phyloP scores from a whole-genome alignment of 2,888 invertebrate species.

The Stenichneumon culpator region DNA sequence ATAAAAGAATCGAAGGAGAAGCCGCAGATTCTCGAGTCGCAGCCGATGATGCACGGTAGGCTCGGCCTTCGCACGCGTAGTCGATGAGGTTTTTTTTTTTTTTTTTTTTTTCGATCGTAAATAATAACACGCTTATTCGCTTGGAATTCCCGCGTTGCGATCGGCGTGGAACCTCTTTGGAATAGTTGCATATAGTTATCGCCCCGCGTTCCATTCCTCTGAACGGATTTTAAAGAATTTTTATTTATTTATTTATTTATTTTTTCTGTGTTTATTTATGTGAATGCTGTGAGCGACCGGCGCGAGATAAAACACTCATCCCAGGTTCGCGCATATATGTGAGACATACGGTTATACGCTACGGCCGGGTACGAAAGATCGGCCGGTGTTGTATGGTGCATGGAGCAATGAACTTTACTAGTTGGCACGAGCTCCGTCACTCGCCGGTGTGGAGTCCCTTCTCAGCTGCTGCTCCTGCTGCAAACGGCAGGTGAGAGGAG shows the following conservation, averaged over 20 bases:
- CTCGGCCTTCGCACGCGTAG: slow-evolving; percentile 61
- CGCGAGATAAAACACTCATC: slow-evolving; percentile 38
- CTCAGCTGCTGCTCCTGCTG: slow-evolving; percentile 53
- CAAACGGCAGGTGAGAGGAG: slow-evolving; percentile 34
- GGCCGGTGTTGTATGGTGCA: slow-evolving; percentile 48
- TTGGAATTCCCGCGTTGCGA: slow-evolving; percentile 44
- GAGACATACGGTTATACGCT: slow-evolving; percentile 53
- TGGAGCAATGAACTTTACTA: slow-evolving; percentile 74
- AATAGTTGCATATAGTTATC: slow-evolving; percentile 8
- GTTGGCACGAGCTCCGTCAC: slow-evolving; percentile 68
- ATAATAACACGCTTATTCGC: slow-evolving; percentile 64
- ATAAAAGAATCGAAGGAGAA: not conserved
- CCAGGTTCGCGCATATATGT: slow-evolving; percentile 32
- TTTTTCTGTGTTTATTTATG: slow-evolving; percentile 60
- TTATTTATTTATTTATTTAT: not conserved
- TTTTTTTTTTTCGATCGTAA: slow-evolving; percentile 68
- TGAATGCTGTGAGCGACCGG: slow-evolving; percentile 37
- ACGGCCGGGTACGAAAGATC: slow-evolving; percentile 1
- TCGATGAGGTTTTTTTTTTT: slow-evolving; percentile 58
- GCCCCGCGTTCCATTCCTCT: not conserved
- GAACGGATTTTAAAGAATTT: not conserved
- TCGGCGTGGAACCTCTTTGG: slow-evolving; percentile 11
- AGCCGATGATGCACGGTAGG: slow-evolving; percentile 19
- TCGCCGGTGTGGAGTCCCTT: slow-evolving; percentile 53
- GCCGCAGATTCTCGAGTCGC: not conserved